Conservation (phyloP, 2,888 invertebrate species). For the Chrysotoxum bicinctum region DNA sequence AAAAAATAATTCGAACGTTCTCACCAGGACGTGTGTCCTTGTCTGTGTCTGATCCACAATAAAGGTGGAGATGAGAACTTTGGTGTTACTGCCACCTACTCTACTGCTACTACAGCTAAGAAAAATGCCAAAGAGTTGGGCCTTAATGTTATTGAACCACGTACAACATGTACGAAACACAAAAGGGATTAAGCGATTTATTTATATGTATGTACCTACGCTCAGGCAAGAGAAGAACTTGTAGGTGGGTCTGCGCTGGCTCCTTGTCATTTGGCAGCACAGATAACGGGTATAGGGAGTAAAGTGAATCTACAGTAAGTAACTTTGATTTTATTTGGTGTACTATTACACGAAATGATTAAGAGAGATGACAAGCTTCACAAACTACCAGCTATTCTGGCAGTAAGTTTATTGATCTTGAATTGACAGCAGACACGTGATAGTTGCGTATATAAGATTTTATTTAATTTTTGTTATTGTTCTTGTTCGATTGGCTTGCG, state of each 20-base stretch:
- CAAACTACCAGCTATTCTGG: background rate
- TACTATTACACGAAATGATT: constrained; percentile 23
- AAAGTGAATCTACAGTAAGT: constrained; percentile 62
- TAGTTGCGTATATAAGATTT: constrained; percentile 40
- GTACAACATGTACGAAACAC: constrained; percentile 69
- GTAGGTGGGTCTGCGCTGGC: background rate
- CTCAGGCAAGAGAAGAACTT: constrained; percentile 19
- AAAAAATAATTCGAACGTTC: constrained; percentile 58
- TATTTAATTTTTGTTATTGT: constrained; percentile 42
- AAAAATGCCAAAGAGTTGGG: constrained; percentile 57
- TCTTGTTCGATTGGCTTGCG: background rate
- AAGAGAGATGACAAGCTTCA: constrained; percentile 8
- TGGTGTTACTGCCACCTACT: background rate
- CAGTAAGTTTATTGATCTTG: constrained; percentile 64
- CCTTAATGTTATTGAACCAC: constrained; percentile 64
- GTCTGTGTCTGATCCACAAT: background rate
- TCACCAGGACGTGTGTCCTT: constrained; percentile 13
- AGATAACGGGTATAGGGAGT: background rate
- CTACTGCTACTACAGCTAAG: background rate
- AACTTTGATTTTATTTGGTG: constrained; percentile 56
- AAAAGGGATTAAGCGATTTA: constrained; percentile 72
- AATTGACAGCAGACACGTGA: constrained; percentile 65
- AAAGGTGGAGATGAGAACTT: constrained; percentile 8
- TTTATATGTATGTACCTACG: constrained; percentile 57
- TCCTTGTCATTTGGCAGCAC: constrained; percentile 11